Evolutionary conservation across 2,888 invertebrate genomes (phyloP), one percentile per base, ranked within the genome.

Genomic region (Andrena chrysosceles): DNA sequence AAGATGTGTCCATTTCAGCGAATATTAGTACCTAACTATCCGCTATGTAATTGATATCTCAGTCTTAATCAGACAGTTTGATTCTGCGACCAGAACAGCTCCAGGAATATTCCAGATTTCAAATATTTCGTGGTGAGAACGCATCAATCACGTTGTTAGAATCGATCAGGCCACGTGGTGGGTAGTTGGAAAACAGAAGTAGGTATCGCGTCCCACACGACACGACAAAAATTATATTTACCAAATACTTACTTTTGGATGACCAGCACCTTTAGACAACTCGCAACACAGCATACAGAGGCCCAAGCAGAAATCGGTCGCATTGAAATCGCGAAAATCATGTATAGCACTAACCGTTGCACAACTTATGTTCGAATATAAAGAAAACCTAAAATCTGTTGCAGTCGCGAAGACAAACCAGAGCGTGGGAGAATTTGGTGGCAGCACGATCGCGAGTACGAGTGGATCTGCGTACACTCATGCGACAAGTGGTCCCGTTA

Each of bases 401-500:
- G 33, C 92, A 94, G 93, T 88, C 56, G 88, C 91, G 42, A 94
- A 94, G 77, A 81, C 89, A 35, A 92, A 88, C 81, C 84, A 91
- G 16, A 91, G 83, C 62, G 87, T 88, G 23, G 89, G 86, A 2
- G 93, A 93, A n/a, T 93, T 90, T 73, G 89, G 90, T 13, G 89
- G 89, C 42, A 85, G 81, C n/a, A 74, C 88, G 3, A 81, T 89
- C 29, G 81, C 86, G 4, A 87, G 89, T 29, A 73, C 89, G 4
- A 90, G 84, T 60, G 64, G 80, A 20, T 91, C 89, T n/a, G 89
- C 90, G 26, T 90, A 88, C 20, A 85, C 77, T 26, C 86, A 86
- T 62, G 59, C 91, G n/a, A 83, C 91, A n/a, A 87, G 89, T 59
- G 90, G 89, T 26, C 84, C 90, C 2, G 89, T 92, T 60, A 89